A percentile compares a stretch with the other conserved stretches of the same genome.
Conservation (phyloP, 2,888 invertebrate genomes). For the Leptopilina drosophilae region DNA sequence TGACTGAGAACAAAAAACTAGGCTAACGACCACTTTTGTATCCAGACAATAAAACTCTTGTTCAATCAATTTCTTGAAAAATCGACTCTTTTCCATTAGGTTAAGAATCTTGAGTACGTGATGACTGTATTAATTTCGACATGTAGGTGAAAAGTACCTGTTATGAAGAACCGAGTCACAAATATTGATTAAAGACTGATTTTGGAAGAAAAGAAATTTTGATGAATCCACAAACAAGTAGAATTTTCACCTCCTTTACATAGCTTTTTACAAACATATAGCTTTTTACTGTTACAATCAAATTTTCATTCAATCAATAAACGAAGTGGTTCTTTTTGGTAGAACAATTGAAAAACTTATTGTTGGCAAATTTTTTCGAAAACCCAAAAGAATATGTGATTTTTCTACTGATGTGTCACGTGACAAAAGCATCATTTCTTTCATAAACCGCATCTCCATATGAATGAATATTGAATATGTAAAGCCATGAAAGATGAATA, state of each 20-base stretch:
- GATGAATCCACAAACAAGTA: no score
- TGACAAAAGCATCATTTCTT: constrained; percentile 14
- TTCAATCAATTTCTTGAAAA: constrained; percentile 23
- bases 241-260: no score
- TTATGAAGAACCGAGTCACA: neutral
- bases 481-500: constrained; percentile 9
- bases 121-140: neutral
- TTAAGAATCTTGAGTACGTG: constrained; percentile 11
- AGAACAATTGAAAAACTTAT: neutral
- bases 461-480: constrained; percentile 30
- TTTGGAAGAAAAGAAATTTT: no score
- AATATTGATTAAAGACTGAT: no score
- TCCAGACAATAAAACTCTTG: constrained; percentile 7
- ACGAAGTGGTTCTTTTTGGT: neutral
- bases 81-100: neutral
- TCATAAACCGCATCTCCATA: constrained; percentile 19
- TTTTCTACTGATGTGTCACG: constrained; percentile 1
- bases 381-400: neutral
- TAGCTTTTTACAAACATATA: no score
- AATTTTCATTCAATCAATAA: neutral
- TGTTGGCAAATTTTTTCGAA: neutral
- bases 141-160: neutral
- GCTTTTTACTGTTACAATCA: no score
- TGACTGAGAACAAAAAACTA: constrained; percentile 16
- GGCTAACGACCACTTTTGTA: constrained; percentile 30